Evolutionary conservation across 2,888 invertebrate species (phyloP), one percentile per base, ranked within the genome.

Genomic region (Microplitis manilae): DNA sequence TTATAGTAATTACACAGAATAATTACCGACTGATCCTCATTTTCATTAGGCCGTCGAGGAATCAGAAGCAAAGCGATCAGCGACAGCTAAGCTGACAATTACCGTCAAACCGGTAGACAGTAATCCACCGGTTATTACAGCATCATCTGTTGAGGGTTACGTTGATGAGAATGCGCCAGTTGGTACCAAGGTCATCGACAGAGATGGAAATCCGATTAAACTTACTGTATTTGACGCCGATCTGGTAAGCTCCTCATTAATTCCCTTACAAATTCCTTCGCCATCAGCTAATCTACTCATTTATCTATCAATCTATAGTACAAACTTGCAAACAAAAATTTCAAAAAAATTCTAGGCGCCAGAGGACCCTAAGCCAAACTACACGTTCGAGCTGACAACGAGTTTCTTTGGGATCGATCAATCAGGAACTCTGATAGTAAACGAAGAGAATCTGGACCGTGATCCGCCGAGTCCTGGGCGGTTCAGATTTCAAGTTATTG

Each of bases 401-500:
- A 94, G 93, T 72, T 96, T 94, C 86, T 97, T 97, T 89, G 92
- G 93, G 80, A 95, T 97, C 76, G 94, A 95, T 83, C 91, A 92
- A 79, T 92, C 94, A 71, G 95, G 95, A 1, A 91, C 93, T 78
- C 90, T 97, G 62, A 91, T 95, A 13, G 97, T 97, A 0, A 95
- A 95, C 86, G 95, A 96, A 85, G 95, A 96, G 84, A 94, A 94
- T 85, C 91, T 97, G 65, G 97, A 97, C 87, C 92, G 97, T 50
- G 97, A 97, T 90, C 94, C 95, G 0, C 97, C 97, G 0, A 96
- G 95, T 86, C 94, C 94, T 0, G 95, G 95, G 38, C 94, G 94
- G 86, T 96, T 95, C 86, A 94, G 95, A 85, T 97, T 97, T 89
- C 97, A 97, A 91, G 94, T 97, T 70, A 96, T 97, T 5, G 97